Evolutionary conservation across 2,888 invertebrate species (phyloP), one percentile per base, ranked within the genome.

Genomic region (Chamaedrilus cognettii): DNA sequence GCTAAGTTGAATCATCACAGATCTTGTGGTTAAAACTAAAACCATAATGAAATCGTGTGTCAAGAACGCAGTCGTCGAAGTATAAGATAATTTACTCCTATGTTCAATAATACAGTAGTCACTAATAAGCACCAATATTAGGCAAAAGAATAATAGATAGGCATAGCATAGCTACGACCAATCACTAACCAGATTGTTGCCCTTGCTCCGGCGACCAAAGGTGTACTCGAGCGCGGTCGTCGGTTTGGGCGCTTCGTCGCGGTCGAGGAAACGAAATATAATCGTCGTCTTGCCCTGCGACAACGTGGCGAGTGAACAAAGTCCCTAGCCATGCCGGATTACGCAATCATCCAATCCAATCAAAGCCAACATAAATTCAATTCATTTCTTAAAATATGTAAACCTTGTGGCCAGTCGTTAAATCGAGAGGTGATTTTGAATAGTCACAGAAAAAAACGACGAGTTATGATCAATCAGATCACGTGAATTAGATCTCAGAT

Each of bases 211-310:
- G 57, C 93, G 87, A 0, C 90, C 93, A 84, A 90, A 95, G 11
- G 90, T 90, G 81, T 94, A 96, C 79, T 95, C 94, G 76, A 95
- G 84, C 0, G 92, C 92, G 62, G 93, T 86, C 0, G 94, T 94
- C 60, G 92, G 90, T 74, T 90, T 90, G 2, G 87, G 85, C 28
- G 85, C 82, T 75, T 93, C 93, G 65, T 88, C 89, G 79, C 84
- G 80, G 50, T 94, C 93, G 65, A 94, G 86, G 83, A 93, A 92
- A 72, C 88, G 86, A 78, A 90, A 86, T n/a, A 93, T 86, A 61
- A 92, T 86, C 19, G 90, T 90, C 0, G 93, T 89, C 85, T 94
- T 94, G 0, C 94, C 94, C 85, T 85, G 71, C 57, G 77, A 78
- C 49, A 52, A 61, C 49, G 35, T 34, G 49, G n/a, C 28, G n/a